phyloP scores from a whole-genome alignment of 2,888 invertebrate species.

The Caenorhabditis drosophilae region DNA sequence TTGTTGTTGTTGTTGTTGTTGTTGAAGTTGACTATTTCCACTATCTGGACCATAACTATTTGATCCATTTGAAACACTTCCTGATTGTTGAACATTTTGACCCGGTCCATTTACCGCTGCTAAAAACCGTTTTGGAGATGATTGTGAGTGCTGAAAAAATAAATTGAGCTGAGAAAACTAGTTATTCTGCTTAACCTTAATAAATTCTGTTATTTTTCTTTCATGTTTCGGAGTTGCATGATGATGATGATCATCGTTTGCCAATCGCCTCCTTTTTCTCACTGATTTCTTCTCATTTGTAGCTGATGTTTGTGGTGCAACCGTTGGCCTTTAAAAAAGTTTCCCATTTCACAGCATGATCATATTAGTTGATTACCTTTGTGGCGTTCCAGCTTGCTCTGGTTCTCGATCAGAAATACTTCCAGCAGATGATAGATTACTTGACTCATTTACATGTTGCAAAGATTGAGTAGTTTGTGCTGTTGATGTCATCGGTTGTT shows the following conservation, averaged over 20 bases:
- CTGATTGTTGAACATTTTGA: background rate
- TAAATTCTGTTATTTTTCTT: slow-evolving; percentile 55
- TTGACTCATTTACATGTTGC: slow-evolving; percentile 42
- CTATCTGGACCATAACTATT: slow-evolving; percentile 13
- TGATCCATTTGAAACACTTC: slow-evolving; percentile 20
- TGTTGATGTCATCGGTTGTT: slow-evolving; percentile 8
- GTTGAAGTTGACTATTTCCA: background rate
- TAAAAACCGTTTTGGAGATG: slow-evolving; percentile 28
- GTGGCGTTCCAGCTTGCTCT: slow-evolving; percentile 38
- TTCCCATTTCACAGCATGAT: too few relatives aligned
- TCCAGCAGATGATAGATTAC: slow-evolving; percentile 57
- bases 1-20: too few relatives aligned
- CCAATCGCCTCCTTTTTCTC: slow-evolving; percentile 30
- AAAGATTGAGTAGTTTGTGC: slow-evolving; percentile 2
- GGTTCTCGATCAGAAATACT: slow-evolving; percentile 48
- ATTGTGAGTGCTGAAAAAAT: slow-evolving; percentile 26
- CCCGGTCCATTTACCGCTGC: background rate
- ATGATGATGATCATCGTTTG: slow-evolving; percentile 12
- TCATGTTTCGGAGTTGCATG: slow-evolving; percentile 51
- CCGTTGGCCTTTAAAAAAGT: too few relatives aligned
- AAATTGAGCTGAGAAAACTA: background rate
- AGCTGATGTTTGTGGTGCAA: slow-evolving; percentile 11
- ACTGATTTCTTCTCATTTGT: slow-evolving; percentile 45
- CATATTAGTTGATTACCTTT: too few relatives aligned
- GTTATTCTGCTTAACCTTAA: slow-evolving; percentile 12